Evolutionary conservation across 2,113 vertebrate genomes (phyloP).

Genomic region (Eurypyga helias): DNA sequence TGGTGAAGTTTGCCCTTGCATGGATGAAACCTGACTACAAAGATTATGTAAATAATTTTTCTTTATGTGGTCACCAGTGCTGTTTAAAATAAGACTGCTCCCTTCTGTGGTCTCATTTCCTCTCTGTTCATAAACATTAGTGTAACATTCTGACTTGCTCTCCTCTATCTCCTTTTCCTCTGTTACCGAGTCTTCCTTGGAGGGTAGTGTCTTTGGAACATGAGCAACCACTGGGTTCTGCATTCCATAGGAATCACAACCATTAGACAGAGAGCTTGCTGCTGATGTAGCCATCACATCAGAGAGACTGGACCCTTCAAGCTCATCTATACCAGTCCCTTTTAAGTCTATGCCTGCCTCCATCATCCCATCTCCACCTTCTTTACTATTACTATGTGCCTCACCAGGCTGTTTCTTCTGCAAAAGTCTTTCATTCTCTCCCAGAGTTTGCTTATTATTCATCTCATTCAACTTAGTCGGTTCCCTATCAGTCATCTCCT

Average conservation of each 20-base stretch:
- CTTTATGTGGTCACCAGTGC: conserved; percentile 76
- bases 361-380: conserved; percentile 24
- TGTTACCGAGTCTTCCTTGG: conserved; percentile 97
- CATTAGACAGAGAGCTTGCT: conserved; percentile 74
- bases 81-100: conserved; percentile 75
- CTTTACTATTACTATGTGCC: conserved; percentile 39
- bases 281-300: conserved; percentile 68
- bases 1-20: conserved; percentile 74
- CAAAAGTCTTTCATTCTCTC: conserved; percentile 69
- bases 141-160: conserved; percentile 91
- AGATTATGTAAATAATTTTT: conserved; percentile 81
- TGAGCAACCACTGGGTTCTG: conserved; percentile 77
- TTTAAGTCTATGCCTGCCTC: conserved; percentile 62
- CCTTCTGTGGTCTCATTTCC: conserved; percentile 77
- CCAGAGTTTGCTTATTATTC: conserved; percentile 65
- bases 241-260: conserved; percentile 86
- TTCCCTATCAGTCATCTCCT: conserved; percentile 73
- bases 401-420: conserved; percentile 60
- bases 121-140: conserved; percentile 81
- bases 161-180: conserved; percentile 99
- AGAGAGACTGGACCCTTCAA: conserved; percentile 64
- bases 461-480: conserved; percentile 72
- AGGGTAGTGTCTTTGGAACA: conserved; percentile 85
- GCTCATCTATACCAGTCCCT: conserved; percentile 51
- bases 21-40: conserved; percentile 77